Evolutionary conservation across 2,113 vertebrate species (phyloP).

Genomic region (Budorcas taxicolor): DNA sequence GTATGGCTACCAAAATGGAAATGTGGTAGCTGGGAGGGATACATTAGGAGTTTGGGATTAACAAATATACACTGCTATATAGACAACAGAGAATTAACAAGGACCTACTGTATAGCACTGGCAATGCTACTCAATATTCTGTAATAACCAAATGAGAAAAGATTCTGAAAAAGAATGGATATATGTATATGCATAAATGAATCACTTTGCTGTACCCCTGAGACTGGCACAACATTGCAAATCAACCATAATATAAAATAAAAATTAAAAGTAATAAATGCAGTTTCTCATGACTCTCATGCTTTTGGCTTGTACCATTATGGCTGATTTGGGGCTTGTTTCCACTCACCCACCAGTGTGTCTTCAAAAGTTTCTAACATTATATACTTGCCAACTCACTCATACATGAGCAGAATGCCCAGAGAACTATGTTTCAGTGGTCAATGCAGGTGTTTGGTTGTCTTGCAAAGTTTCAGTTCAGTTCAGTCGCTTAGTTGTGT

Average conservation of each 20-base stretch:
- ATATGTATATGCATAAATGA: neutral
- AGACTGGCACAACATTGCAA: neutral
- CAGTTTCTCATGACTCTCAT: neutral
- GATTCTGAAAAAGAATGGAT: neutral
- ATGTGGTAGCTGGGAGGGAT: neutral
- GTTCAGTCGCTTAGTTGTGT: rapidly evolving
- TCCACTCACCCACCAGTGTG: neutral
- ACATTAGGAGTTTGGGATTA: neutral
- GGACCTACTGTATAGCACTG: neutral
- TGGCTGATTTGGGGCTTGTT: neutral
- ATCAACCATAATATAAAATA: neutral
- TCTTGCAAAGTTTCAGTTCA: neutral
- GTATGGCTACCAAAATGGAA: neutral
- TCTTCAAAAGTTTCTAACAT: neutral
- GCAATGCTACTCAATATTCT: neutral
- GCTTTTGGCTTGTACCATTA: neutral
- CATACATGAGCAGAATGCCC: neutral
- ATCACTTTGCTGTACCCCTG: neutral
- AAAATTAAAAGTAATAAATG: neutral
- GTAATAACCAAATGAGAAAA: neutral
- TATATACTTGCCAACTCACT: neutral
- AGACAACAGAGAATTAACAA: neutral
- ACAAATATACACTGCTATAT: neutral
- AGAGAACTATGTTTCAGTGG: neutral
- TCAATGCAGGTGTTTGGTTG: neutral